Conservation (phyloP, 2,113 vertebrate species). For the Pagrus major region DNA sequence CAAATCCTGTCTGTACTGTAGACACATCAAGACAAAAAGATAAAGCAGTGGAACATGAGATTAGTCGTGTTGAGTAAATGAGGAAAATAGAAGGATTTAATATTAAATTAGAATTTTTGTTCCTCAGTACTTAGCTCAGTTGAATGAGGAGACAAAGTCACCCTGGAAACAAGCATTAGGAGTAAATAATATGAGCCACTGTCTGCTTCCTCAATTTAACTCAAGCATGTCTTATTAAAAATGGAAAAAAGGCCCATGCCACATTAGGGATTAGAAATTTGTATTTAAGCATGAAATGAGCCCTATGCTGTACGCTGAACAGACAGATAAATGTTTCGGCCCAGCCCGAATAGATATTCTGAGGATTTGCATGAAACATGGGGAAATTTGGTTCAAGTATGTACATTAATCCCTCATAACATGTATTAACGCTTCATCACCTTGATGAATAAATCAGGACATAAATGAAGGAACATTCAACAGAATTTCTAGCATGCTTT, state of each 20-base stretch:
- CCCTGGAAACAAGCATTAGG: constrained; percentile 70
- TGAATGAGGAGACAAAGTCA: constrained; percentile 71
- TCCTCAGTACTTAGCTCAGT: constrained; percentile 54
- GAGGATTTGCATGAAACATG: constrained; percentile 42
- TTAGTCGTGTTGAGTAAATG: constrained; percentile 67
- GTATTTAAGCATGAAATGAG: constrained; percentile 78
- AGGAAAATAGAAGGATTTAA: constrained; percentile 65
- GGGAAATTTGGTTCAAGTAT: constrained; percentile 43
- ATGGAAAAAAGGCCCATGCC: constrained; percentile 62
- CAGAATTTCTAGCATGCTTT: constrained; percentile 48
- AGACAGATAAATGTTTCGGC: constrained; percentile 58
- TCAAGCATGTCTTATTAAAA: constrained; percentile 78
- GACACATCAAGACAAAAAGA: constrained; percentile 50
- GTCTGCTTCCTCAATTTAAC: constrained; percentile 66
- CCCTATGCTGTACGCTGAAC: constrained; percentile 24
- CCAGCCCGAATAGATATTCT: constrained; percentile 20
- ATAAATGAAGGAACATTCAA: not conserved
- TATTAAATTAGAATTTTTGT: constrained; percentile 72
- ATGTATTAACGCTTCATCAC: constrained; percentile 31
- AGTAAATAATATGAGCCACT: constrained; percentile 72
- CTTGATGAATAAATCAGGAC: constrained; percentile 45
- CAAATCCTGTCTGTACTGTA: constrained; percentile 39
- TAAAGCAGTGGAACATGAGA: constrained; percentile 71
- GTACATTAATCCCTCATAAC: constrained; percentile 61
- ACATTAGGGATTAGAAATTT: constrained; percentile 72